A percentile compares a stretch with the other conserved stretches of the same genome.
These are phyloP conservation scores for Adelosebastes latens DNA, from an alignment of 2,797 vertebrate species.

Conservation along the genomic window DNA sequence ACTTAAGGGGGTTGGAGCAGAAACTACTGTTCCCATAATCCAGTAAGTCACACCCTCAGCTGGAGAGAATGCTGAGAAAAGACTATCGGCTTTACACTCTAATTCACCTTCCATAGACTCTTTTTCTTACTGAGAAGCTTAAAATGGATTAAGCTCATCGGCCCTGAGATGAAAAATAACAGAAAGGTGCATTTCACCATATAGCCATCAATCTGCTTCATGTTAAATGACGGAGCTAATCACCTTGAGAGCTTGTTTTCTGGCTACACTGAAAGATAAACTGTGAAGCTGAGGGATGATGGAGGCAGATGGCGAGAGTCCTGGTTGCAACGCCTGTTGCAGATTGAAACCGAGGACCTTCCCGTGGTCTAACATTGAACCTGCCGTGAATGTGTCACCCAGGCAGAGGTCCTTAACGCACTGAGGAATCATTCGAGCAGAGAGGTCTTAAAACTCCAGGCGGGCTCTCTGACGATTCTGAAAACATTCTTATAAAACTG, in stretches of 20 bases:
- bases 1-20: slow-evolving; percentile 61
- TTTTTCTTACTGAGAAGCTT: slow-evolving; percentile 67
- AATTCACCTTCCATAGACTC: slow-evolving; percentile 75
- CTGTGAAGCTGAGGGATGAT: slow-evolving; percentile 3
- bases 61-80: slow-evolving; percentile 73
- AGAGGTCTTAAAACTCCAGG: slow-evolving; percentile 52
- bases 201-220: slow-evolving; percentile 66
- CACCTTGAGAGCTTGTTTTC: slow-evolving; percentile 65
- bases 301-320: neutral
- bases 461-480: slow-evolving; percentile 17
- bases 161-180: slow-evolving; percentile 68
- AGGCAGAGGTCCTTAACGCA: slow-evolving; percentile 21
- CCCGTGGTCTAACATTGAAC: slow-evolving; percentile 27
- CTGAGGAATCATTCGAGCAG: neutral
- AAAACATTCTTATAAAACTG: slow-evolving; percentile 66
- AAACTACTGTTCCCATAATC: slow-evolving; percentile 79
- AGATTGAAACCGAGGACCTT: slow-evolving; percentile 13
- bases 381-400: neutral
- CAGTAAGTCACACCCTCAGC: slow-evolving; percentile 78
- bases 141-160: slow-evolving; percentile 75
- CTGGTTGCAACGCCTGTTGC: slow-evolving; percentile 11
- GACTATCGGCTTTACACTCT: slow-evolving; percentile 70
- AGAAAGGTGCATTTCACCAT: slow-evolving; percentile 64
- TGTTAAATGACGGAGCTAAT: slow-evolving; percentile 68
- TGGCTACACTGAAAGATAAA: slow-evolving; percentile 46